Base-by-base conservation (phyloP, 2,888 invertebrate genomes). In the Euzetes globulus region DNA sequence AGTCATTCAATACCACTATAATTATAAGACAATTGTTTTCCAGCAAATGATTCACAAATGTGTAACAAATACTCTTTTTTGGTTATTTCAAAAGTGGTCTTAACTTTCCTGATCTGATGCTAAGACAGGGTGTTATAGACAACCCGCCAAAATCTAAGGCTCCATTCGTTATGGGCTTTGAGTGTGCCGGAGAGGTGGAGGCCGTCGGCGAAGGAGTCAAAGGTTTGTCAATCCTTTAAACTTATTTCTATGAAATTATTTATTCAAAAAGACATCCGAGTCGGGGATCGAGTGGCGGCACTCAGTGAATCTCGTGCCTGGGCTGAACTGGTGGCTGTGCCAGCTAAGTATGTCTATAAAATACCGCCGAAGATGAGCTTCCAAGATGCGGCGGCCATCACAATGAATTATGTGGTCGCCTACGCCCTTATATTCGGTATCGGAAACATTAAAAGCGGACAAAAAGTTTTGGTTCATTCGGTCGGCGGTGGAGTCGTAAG, bases 71-170 rank as follows among this genome's bases (percentile, higher is more conserved):
- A n/a, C n/a, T n/a, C n/a, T n/a, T n/a, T n/a, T n/a, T n/a, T n/a
- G n/a, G n/a, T n/a, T n/a, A 22, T 27, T 19, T 9, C 74, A 75
- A 27, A 87, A 93, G 93, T 82, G 92, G 92, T 22, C 85, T 93
- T 79, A 92, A 91, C 84, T 93, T 93, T 86, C 89, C 91, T 84
- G 93, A 94, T 82, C 83, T 94, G 84, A 92, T 93, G 88, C 90
- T 90, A 75, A 87, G 92, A 63, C 91, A 92, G 83, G 93, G 92
- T 6, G 90, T 90, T 76, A 89, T 92, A 80, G 92, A 92, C 82
- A 90, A 90, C 15, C 89, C 90, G 0, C 91, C 91, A n/a, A 93
- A 93, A 84, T 90, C 91, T 6, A 68, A 68, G 13, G 68, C 68
- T 1, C 93, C 93, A 5, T 90, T 92, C 84, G 90, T 91, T 81